Percentiles rank a stretch among this genome's conserved stretches.
Evolutionary conservation across 1,140 invertebrate species (phyloP).

Genomic region (Papilio dardanus): DNA sequence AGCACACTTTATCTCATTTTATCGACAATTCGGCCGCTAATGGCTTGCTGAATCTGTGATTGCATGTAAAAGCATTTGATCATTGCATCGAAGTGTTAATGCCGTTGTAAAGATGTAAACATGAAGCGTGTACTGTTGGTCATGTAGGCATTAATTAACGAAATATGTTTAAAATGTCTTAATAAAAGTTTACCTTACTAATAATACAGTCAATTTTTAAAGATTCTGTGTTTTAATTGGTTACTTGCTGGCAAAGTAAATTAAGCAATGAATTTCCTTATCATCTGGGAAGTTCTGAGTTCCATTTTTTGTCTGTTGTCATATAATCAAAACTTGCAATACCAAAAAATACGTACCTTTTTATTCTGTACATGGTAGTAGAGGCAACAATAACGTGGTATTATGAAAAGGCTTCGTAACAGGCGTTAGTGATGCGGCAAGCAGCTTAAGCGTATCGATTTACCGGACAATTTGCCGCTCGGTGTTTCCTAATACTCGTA

Average conservation of each 20-base stretch:
- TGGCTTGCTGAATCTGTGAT: conserved; percentile 23
- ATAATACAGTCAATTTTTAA: too few relatives aligned
- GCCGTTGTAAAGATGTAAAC: neutral
- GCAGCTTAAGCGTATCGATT: conserved; percentile 38
- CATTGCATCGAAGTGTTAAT: neutral
- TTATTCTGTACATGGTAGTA: neutral
- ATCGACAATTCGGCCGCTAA: conserved; percentile 30
- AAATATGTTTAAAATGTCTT: too few relatives aligned
- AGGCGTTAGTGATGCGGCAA: conserved; percentile 12
- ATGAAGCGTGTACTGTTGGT: neutral
- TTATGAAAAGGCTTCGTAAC: neutral
- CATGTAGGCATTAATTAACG: too few relatives aligned
- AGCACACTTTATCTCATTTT: conserved; percentile 56
- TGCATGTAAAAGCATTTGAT: conserved; percentile 9
- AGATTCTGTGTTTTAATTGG: too few relatives aligned
- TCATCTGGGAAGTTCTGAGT: too few relatives aligned
- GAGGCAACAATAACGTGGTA: neutral
- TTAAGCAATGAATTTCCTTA: too few relatives aligned
- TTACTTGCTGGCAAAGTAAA: too few relatives aligned
- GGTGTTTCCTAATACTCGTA: conserved; percentile 36
- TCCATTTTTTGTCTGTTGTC: too few relatives aligned
- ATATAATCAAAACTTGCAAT: neutral
- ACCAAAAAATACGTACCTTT: neutral
- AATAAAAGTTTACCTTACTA: too few relatives aligned
- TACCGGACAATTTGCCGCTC: conserved; percentile 38